phyloP scores from a whole-genome alignment of 2,888 invertebrate species.

The Mechanitis messenoides region DNA sequence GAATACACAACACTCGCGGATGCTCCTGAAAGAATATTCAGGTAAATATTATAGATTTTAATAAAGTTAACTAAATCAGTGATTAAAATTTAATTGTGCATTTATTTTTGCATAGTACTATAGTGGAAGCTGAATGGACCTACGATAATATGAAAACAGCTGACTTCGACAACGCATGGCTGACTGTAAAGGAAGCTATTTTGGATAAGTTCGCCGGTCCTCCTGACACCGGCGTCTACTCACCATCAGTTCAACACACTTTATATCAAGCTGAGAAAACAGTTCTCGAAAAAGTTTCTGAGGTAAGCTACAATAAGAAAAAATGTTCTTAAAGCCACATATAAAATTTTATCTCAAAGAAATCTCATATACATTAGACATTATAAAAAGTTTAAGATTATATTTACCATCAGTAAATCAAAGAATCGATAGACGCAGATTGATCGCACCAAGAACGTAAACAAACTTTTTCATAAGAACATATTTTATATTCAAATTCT shows the following conservation, averaged over 20 bases:
- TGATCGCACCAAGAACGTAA: too few species aligned
- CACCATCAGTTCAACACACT: conserved; percentile 88
- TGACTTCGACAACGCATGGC: conserved; percentile 83
- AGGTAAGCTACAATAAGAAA: conserved; percentile 63
- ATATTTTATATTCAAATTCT: too few species aligned
- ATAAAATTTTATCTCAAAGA: conserved; percentile 7
- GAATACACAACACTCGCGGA: conserved; percentile 86
- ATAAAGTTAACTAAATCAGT: not conserved
- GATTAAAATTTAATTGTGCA: too few species aligned
- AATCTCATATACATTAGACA: conserved; percentile 9
- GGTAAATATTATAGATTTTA: conserved; percentile 36
- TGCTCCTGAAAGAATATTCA: conserved; percentile 84
- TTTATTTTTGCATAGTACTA: conserved; percentile 72
- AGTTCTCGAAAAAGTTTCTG: conserved; percentile 80
- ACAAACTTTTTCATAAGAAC: too few species aligned
- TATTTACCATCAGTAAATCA: too few species aligned
- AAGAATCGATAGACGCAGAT: too few species aligned
- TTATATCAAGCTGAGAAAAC: conserved; percentile 83
- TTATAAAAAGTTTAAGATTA: too few species aligned
- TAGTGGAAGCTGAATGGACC: conserved; percentile 85
- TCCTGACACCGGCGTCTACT: conserved; percentile 81
- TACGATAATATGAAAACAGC: conserved; percentile 80
- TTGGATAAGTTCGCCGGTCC: conserved; percentile 86
- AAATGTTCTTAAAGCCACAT: not conserved
- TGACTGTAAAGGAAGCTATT: conserved; percentile 82